Conservation (phyloP, 2,797 vertebrate genomes). For the Sardinella longiceps region DNA sequence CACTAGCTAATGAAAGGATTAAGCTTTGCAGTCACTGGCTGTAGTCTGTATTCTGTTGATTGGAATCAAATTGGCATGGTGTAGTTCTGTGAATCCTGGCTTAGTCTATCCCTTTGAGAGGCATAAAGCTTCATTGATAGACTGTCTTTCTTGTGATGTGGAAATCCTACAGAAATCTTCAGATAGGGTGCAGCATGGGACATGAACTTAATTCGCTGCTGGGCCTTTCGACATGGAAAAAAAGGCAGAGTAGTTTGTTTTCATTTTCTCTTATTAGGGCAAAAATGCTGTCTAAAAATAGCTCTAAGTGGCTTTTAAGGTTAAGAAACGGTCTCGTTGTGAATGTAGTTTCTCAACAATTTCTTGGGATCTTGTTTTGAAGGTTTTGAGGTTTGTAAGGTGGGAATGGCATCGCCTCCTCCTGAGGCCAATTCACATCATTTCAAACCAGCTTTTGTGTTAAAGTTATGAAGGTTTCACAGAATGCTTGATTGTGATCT, state of each 20-base stretch:
- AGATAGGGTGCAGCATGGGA: neutral
- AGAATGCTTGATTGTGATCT: conserved; percentile 63
- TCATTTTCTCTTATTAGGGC: neutral
- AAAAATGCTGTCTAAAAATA: neutral
- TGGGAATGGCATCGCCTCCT: neutral
- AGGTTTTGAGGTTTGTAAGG: neutral
- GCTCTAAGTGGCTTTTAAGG: neutral
- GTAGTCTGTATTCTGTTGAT: neutral
- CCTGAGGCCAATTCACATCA: neutral
- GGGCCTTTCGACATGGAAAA: neutral
- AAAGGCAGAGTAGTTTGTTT: neutral
- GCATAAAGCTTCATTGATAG: neutral
- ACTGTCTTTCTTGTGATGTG: neutral
- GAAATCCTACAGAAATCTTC: neutral
- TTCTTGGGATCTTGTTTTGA: neutral
- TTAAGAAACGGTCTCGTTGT: neutral
- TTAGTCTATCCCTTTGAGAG: neutral
- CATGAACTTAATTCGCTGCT: neutral
- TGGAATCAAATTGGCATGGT: neutral
- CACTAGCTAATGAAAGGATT: neutral
- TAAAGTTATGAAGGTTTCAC: neutral
- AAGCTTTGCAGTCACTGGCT: neutral
- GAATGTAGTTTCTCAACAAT: neutral
- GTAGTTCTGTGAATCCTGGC: neutral
- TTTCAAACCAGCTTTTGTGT: neutral